phyloP scores from a whole-genome alignment of 2,113 vertebrate genomes.

The Gobio gobio region DNA sequence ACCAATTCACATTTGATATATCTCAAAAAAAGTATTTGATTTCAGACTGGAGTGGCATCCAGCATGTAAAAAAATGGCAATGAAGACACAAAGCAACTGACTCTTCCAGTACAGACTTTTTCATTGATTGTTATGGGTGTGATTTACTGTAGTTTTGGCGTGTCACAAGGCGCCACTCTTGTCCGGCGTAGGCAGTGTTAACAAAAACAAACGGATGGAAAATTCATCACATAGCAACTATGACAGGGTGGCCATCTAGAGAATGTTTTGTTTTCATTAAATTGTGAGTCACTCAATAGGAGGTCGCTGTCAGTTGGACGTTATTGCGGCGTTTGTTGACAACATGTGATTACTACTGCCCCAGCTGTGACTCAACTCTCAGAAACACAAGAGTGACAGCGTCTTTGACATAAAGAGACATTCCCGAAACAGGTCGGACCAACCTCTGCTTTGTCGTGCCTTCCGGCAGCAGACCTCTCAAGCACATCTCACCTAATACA shows the following conservation, averaged over 20 bases:
- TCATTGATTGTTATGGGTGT: background rate
- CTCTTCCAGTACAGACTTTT: background rate
- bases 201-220: slow-evolving; percentile 4
- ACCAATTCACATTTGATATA: too few species aligned
- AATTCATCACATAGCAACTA: slow-evolving; percentile 43
- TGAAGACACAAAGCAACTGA: background rate
- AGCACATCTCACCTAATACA: slow-evolving; percentile 23
- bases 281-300: slow-evolving; percentile 45
- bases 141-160: background rate
- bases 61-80: background rate
- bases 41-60: background rate
- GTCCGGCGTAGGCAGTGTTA: background rate
- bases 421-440: slow-evolving; percentile 31
- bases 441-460: slow-evolving; percentile 18
- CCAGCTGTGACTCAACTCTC: slow-evolving; percentile 38
- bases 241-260: slow-evolving; percentile 26
- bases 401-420: slow-evolving; percentile 47
- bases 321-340: slow-evolving; percentile 50
- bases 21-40: too few species aligned
- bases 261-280: slow-evolving; percentile 46
- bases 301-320: slow-evolving; percentile 52
- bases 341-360: slow-evolving; percentile 32
- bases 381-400: slow-evolving; percentile 2
- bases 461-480: slow-evolving; percentile 17
- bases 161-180: background rate